A percentile compares a stretch with the other conserved stretches of the same genome.
phyloP scores from a whole-genome alignment of 2,113 vertebrate genomes.

The Callocephalon fimbriatum region DNA sequence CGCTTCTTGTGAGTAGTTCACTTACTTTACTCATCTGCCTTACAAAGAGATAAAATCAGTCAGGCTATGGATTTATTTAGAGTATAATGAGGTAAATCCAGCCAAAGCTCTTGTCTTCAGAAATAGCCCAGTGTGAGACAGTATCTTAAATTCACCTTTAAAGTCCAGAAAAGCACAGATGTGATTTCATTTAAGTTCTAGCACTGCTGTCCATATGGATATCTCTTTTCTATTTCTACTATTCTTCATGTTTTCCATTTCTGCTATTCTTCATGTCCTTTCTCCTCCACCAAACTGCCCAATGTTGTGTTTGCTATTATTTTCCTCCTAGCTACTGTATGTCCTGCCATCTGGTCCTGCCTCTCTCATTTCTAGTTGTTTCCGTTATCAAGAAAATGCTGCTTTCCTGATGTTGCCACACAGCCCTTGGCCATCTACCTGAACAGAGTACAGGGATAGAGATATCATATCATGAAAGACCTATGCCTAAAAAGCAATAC shows the following conservation, averaged over 20 bases:
- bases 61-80: background rate
- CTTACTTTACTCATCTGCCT: background rate
- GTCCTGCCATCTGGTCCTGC: background rate
- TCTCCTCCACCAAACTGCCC: background rate
- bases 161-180: background rate
- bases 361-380: background rate
- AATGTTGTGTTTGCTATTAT: background rate
- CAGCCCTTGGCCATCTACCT: background rate
- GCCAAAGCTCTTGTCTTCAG: background rate
- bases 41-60: conserved; percentile 33
- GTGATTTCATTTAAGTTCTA: background rate
- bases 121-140: background rate
- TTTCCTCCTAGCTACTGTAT: background rate
- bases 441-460: background rate
- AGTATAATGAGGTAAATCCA: background rate
- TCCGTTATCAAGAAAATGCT: background rate
- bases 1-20: background rate
- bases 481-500: background rate
- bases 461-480: background rate
- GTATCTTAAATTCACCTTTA: background rate
- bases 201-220: background rate
- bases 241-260: background rate
- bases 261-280: background rate
- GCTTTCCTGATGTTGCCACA: background rate
- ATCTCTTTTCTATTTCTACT: background rate